Evolutionary conservation across 2,797 vertebrate genomes (phyloP).

Genomic region (Melanotaenia boesemani): DNA sequence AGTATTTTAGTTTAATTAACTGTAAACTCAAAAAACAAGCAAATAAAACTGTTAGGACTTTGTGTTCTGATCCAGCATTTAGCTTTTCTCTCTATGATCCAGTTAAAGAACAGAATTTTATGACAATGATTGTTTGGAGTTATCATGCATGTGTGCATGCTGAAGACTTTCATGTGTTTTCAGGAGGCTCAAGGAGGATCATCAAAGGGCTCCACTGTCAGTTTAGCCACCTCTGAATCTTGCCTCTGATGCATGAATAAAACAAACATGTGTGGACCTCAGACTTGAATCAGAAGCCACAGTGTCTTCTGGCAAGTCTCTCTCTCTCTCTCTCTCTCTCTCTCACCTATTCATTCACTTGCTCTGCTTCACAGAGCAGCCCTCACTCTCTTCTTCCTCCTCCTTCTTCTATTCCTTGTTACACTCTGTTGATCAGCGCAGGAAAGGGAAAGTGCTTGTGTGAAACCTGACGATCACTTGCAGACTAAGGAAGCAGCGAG

Average conservation of each 20-base stretch:
- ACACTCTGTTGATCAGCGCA: conserved; percentile 76
- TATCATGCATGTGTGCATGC: not conserved
- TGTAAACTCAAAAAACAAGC: not conserved
- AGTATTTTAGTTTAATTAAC: not conserved
- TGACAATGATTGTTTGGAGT: not conserved
- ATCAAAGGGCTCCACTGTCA: conserved; percentile 17
- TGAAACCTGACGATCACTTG: conserved; percentile 78
- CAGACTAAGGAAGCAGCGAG: conserved; percentile 60
- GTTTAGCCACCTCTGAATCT: conserved; percentile 52
- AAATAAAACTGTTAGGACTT: no score
- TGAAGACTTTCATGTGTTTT: conserved; percentile 33
- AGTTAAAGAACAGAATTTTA: conserved; percentile 2
- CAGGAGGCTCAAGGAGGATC: conserved; percentile 42
- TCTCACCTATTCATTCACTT: conserved; percentile 25
- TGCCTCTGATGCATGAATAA: conserved; percentile 50
- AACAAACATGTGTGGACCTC: conserved; percentile 1
- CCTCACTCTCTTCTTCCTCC: conserved; percentile 40
- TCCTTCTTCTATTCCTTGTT: conserved; percentile 46
- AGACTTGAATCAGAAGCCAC: conserved; percentile 34
- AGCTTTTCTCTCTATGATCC: not conserved
- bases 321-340: conserved; percentile 9
- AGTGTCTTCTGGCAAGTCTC: conserved; percentile 9
- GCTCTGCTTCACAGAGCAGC: conserved; percentile 43
- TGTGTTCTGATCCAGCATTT: not conserved
- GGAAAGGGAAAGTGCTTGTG: conserved; percentile 68